Evolutionary conservation across 2,888 invertebrate species (phyloP).

Genomic region (Trilocha varians): DNA sequence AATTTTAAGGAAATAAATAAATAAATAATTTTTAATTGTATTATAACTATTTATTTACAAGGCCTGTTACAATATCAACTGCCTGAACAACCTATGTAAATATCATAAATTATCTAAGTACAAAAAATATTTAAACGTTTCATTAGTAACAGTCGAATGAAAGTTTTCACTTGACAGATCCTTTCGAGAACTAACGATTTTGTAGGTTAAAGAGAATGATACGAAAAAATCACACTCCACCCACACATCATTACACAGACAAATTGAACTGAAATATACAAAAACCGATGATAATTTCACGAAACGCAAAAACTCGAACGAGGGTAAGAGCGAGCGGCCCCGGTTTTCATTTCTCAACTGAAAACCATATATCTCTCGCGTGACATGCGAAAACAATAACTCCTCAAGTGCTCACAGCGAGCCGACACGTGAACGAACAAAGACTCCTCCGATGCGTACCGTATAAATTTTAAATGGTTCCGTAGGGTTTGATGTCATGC

Average conservation of each 20-base stretch:
- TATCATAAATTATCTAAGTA: no score
- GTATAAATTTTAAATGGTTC: constrained; percentile 39
- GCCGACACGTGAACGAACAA: constrained; percentile 38
- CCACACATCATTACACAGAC: neutral
- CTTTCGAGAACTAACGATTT: neutral
- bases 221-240: neutral
- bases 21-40: no score
- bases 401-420: constrained; percentile 28
- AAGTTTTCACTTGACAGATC: neutral
- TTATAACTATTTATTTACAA: no score
- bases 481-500: constrained; percentile 32
- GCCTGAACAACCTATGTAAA: no score
- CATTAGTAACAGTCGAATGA: no score
- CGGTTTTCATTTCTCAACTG: constrained; percentile 32
- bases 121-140: no score
- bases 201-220: neutral
- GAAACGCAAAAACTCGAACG: constrained; percentile 5
- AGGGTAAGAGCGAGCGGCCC: constrained; percentile 8
- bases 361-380: constrained; percentile 40
- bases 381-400: constrained; percentile 58
- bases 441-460: constrained; percentile 21
- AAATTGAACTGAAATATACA: neutral
- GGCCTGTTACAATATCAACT: no score
- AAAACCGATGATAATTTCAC: neutral
- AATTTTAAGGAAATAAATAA: no score